phyloP scores from a whole-genome alignment of 2,888 invertebrate genomes.

The Tubiluchus corallicola region DNA sequence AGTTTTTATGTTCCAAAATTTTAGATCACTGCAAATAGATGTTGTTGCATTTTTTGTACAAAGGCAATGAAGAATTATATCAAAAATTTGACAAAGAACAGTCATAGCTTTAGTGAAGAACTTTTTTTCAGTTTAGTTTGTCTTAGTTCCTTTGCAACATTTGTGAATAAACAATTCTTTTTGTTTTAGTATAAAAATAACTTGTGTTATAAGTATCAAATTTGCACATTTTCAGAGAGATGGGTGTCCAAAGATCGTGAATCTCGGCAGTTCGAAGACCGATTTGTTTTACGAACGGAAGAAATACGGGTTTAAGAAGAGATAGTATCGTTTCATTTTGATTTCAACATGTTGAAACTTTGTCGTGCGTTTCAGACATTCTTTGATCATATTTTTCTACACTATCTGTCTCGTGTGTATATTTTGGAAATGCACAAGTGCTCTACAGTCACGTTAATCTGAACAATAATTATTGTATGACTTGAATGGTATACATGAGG shows the following conservation, averaged over 20 bases:
- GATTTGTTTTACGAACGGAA: conserved; percentile 97
- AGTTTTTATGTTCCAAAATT: too few species aligned
- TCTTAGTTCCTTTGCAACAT: not conserved
- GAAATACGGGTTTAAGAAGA: conserved; percentile 94
- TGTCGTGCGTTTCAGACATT: too few species aligned
- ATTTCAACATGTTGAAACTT: too few species aligned
- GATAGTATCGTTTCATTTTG: conserved; percentile 16
- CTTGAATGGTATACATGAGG: too few species aligned
- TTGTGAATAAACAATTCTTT: not conserved
- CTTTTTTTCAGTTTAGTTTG: conserved; percentile 7
- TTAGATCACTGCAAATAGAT: too few species aligned
- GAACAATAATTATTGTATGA: too few species aligned
- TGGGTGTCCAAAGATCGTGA: conserved; percentile 99
- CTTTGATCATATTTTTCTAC: too few species aligned
- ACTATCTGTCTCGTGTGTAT: too few species aligned
- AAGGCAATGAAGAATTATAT: too few species aligned
- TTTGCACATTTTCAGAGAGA: conserved; percentile 50
- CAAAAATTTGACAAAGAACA: not conserved
- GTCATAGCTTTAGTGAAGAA: not conserved
- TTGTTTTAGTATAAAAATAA: not conserved
- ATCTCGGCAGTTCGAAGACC: conserved; percentile 95
- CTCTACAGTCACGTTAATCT: too few species aligned
- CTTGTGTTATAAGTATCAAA: conserved; percentile 6
- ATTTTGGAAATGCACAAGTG: too few species aligned
- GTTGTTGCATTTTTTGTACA: too few species aligned